A percentile compares a stretch with the other conserved stretches of the same genome.
phyloP scores from a whole-genome alignment of 1,140 invertebrate genomes.

The Tetragonula clypearis region DNA sequence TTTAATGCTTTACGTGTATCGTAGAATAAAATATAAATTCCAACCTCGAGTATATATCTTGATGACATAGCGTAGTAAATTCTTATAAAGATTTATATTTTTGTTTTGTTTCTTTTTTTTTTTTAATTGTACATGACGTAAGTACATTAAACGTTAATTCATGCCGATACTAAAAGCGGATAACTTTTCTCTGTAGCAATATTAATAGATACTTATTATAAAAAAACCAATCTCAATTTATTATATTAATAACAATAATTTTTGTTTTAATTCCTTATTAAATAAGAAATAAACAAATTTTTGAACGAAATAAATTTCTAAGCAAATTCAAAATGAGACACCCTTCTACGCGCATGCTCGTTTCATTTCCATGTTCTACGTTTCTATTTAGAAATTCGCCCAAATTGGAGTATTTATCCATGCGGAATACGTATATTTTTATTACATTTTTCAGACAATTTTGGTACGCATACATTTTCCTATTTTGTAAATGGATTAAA shows the following conservation, averaged over 20 bases:
- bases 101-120: neutral
- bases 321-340: slow-evolving; percentile 7
- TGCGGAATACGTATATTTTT: neutral
- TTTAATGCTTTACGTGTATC: slow-evolving; percentile 40
- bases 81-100: neutral
- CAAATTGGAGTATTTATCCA: neutral
- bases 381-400: neutral
- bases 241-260: neutral
- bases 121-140: neutral
- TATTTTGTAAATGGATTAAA: neutral
- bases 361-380: neutral
- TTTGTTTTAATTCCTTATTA: neutral
- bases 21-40: slow-evolving; percentile 21
- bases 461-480: neutral
- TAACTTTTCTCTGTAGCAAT: slow-evolving; percentile 12
- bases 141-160: neutral
- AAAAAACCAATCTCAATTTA: neutral
- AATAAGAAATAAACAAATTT: slow-evolving; percentile 1
- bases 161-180: neutral
- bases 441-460: neutral
- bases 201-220: slow-evolving; percentile 11
- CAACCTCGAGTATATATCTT: slow-evolving; percentile 10
- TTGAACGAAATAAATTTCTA: neutral
- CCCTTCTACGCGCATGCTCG: neutral
- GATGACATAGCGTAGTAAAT: neutral